Base-by-base conservation (phyloP, 2,113 vertebrate species). In the Myotis davidii region DNA sequence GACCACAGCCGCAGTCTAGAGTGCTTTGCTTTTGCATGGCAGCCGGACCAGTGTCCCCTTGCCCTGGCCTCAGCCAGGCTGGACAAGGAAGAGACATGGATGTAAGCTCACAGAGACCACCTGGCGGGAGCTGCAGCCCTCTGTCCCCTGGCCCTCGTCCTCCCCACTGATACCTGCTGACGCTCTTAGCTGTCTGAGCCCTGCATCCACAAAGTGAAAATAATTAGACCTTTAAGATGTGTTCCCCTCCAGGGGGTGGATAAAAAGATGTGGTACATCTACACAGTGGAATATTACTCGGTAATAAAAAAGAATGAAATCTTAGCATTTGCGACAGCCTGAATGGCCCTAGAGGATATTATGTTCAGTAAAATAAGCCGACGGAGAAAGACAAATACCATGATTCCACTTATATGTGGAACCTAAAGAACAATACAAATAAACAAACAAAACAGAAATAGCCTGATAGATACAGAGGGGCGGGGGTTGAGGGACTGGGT, bases 161-260 rank as follows among this genome's bases (percentile, higher is more conserved):
- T 20, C 50, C 9, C 21, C 0, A 1, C 56, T 48, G 17, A 54
- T 21, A 18, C 54, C 20, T 3, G 9, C 23, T 27, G n/a, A 39
- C 10, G 48, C 23, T 32, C 27, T 95, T 76, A 95, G 90, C 92
- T 85, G 20, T 78, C 96, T 6, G 67, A 95, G 48, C 91, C 95
- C 91, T 95, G 86, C 12, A 27, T 1, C 21, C n/a, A 54, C 4
- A 48, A 77, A 14, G 6, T 27, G 52, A 27, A 13, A 83, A 42
- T 14, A 27, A 21, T 2, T 54, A n/a, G 73, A 50, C 45, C 13
- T 27, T 42, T 61, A 61, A 61, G 25, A 61, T 61, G 56, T 61
- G 56, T 61, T 27, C 10, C 56, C 56, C 10, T 61, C 10, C 23
- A 25, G 56, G 8, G 9, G 23, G 23, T 61, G 23, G 23, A 61